phyloP scores from a whole-genome alignment of 2,113 vertebrate species.

The Piaya cayana region DNA sequence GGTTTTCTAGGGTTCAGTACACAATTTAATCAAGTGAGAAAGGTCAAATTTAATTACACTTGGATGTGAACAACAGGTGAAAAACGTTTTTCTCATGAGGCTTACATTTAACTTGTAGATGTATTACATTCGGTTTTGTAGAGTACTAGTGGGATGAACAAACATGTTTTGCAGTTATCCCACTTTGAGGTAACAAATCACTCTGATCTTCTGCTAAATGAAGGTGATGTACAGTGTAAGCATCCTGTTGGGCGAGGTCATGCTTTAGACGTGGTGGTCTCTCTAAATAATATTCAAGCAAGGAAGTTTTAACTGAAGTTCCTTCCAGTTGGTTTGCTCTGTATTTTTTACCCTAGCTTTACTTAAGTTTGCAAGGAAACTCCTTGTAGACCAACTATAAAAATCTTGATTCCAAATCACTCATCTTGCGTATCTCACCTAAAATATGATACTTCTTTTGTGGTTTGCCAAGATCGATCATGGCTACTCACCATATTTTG shows the following conservation, averaged over 20 bases:
- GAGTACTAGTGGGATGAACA: not conserved
- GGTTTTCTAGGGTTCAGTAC: not conserved
- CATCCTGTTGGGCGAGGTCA: not conserved
- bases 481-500: not conserved
- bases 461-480: not conserved
- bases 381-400: not conserved
- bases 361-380: not conserved
- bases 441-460: not conserved
- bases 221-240: not conserved
- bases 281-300: not conserved
- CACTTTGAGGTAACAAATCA: not conserved
- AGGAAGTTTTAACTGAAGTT: not conserved
- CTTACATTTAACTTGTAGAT: not conserved
- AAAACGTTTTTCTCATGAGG: not conserved
- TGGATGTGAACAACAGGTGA: not conserved
- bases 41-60: not conserved
- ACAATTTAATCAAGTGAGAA: not conserved
- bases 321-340: not conserved
- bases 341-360: not conserved
- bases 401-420: not conserved
- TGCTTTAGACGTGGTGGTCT: not conserved
- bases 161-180: not conserved
- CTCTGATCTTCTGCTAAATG: not conserved
- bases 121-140: not conserved
- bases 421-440: not conserved